Conservation (phyloP, 2,797 vertebrate species). For the Dipus sagitta region DNA sequence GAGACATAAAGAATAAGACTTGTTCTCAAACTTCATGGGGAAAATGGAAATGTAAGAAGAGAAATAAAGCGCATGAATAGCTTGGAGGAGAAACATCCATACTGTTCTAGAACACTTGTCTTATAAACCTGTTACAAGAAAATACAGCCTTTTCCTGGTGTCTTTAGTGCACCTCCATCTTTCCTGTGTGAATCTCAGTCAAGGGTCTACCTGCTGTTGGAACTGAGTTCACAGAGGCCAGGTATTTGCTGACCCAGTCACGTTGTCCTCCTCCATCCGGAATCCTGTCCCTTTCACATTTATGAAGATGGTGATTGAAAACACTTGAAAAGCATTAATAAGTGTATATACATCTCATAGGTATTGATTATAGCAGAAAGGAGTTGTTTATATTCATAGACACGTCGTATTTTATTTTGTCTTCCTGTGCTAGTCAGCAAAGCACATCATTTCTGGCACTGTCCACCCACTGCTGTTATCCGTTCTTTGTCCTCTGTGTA, state of each 20-base stretch:
- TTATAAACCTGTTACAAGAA: background rate
- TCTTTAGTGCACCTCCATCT: background rate
- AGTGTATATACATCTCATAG: background rate
- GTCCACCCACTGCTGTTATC: background rate
- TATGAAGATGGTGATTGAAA: too few relatives aligned
- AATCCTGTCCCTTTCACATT: too few relatives aligned
- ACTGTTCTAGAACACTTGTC: background rate
- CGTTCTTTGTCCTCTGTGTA: constrained; percentile 53
- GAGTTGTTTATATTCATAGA: constrained; percentile 1
- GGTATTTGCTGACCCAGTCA: background rate
- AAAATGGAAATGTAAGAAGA: background rate
- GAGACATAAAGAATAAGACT: background rate
- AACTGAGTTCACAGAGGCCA: background rate
- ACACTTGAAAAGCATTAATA: background rate
- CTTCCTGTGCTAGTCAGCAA: background rate
- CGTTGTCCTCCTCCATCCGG: background rate
- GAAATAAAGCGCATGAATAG: background rate
- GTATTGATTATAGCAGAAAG: background rate
- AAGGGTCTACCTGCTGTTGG: background rate
- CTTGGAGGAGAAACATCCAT: background rate
- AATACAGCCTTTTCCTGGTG: background rate
- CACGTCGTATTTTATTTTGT: background rate
- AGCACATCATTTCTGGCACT: background rate
- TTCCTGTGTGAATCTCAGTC: background rate
- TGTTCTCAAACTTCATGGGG: background rate